Percentiles rank a stretch among this genome's conserved stretches.
Conservation (phyloP, 1,140 invertebrate species). For the Goniozus legneri region DNA sequence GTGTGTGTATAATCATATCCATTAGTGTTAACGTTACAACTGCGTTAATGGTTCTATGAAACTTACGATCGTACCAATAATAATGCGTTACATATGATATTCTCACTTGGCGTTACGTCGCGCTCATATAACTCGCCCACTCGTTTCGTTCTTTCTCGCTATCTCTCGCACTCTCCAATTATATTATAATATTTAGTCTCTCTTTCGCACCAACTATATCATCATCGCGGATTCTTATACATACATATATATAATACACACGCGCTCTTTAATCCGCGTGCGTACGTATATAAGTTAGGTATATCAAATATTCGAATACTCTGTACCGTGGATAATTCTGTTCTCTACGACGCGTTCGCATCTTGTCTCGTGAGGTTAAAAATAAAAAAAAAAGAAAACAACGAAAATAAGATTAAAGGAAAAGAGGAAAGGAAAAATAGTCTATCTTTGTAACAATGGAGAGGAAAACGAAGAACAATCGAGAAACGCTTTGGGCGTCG, state of each 20-base stretch:
- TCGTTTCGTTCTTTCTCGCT: neutral
- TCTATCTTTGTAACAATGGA: too few relatives aligned
- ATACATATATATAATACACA: slow-evolving; percentile 8
- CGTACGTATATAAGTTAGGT: slow-evolving; percentile 12
- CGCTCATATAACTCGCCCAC: slow-evolving; percentile 4
- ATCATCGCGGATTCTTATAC: neutral
- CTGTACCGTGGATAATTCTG: slow-evolving; percentile 14
- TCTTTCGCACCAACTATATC: neutral
- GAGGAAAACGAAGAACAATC: too few relatives aligned
- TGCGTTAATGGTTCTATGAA: slow-evolving; percentile 37
- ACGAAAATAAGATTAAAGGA: slow-evolving; percentile 1
- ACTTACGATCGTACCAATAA: slow-evolving; percentile 41
- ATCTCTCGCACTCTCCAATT: slow-evolving; percentile 11
- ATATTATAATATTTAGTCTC: slow-evolving; percentile 5
- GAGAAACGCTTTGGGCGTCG: too few relatives aligned
- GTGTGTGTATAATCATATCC: neutral
- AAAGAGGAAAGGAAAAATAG: too few relatives aligned
- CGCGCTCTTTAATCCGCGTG: too few relatives aligned
- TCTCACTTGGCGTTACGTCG: slow-evolving; percentile 6
- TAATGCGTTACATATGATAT: slow-evolving; percentile 25
- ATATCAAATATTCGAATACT: slow-evolving; percentile 16
- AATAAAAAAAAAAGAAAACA: slow-evolving; percentile 10
- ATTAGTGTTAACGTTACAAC: slow-evolving; percentile 39
- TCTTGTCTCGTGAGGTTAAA: slow-evolving; percentile 1
- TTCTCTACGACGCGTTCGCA: slow-evolving; percentile 4